Base-by-base conservation (phyloP, 2,888 invertebrate species). In the Bruchidius siliquastri region DNA sequence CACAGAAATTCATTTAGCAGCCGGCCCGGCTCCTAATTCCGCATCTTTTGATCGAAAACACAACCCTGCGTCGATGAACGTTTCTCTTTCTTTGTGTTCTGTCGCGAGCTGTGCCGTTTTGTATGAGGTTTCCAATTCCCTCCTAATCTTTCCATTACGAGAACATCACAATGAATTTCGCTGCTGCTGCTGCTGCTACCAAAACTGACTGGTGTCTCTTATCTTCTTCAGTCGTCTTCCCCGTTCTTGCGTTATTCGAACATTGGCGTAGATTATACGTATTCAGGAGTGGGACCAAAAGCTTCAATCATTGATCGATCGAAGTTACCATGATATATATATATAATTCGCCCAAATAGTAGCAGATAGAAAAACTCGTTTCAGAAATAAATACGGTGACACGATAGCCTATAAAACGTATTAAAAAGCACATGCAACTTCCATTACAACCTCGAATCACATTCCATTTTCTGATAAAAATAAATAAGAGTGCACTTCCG, bases 131-230 rank as follows among this genome's bases (percentile, higher is more conserved):
- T 81, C 79, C 82, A 80, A 80, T 81, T 80, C 82, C 77, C 79
- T 78, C 81, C 80, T 82, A 82, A 82, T 82, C 82, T 81, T 80
- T 81, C 81, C 79, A 81, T 82, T 81, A 81, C 79, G 77, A 78
- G 80, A 76, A 81, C 81, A 80, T 81, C 81, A 81, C 81, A 81
- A 80, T 81, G 82, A 81, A 82, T 82, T 79, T 78, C 73, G 74
- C 77, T 77, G 76, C 77, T 22, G 18, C 49, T 18, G 18, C 49
- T 8, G 13, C 49, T 26, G 26, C 26, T 26, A 26, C 26, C 3
- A 26, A 26, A 26, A 49, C 49, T 13, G 49, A 13, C 49, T 4
- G 6, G 49, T 73, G 77, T 78, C 79, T 74, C 79, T 80, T 81
- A 80, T 81, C 81, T 79, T 71, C 32, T 74, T 73, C 73, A 73